Conservation (phyloP, 2,113 vertebrate species). For the Chionomys nivalis region DNA sequence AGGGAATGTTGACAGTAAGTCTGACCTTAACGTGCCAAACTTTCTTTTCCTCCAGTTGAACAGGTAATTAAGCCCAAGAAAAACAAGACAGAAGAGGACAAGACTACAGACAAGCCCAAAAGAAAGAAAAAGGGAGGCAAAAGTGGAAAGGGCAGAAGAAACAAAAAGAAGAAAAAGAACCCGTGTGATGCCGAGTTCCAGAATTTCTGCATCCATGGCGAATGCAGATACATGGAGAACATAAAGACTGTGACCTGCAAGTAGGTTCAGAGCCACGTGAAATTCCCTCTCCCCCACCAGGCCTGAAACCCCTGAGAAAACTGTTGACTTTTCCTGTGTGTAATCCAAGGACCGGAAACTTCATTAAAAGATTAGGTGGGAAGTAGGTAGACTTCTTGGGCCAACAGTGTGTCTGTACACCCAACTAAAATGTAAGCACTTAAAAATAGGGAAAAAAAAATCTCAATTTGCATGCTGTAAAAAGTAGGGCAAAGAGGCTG, state of each 20-base stretch:
- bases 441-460: neutral
- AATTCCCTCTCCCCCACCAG: neutral
- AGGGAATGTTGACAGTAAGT: neutral
- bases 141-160: conserved; percentile 81
- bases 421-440: conserved; percentile 11
- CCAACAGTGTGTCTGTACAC: neutral
- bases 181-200: conserved; percentile 86
- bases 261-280: conserved; percentile 82
- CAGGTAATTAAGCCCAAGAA: conserved; percentile 86
- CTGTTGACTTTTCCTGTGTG: neutral
- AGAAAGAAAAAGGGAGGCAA: conserved; percentile 83
- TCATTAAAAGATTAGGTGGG: neutral
- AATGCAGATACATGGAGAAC: conserved; percentile 84
- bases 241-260: conserved; percentile 83
- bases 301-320: neutral
- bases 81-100: conserved; percentile 82
- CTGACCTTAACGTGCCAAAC: neutral
- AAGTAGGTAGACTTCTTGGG: neutral
- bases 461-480: neutral
- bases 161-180: conserved; percentile 85
- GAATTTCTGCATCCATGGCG: conserved; percentile 89
- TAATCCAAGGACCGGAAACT: neutral
- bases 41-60: conserved; percentile 82
- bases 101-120: conserved; percentile 82
- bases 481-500: neutral